Percentiles rank a stretch among this genome's conserved stretches.
Conservation (phyloP, 1,140 invertebrate genomes). For the Nymphalis io region DNA sequence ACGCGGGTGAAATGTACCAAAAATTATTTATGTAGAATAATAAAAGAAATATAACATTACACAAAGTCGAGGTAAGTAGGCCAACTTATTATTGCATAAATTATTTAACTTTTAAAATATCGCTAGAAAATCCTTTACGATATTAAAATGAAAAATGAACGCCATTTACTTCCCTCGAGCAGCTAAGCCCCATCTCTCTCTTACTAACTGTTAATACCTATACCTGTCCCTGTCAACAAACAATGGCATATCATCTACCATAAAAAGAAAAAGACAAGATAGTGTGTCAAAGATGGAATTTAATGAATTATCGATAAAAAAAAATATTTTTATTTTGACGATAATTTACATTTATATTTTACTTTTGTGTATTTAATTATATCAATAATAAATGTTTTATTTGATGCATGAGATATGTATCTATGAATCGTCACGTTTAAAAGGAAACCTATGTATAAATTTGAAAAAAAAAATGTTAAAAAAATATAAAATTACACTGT, state of each 20-base stretch:
- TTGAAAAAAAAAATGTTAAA: too few species aligned
- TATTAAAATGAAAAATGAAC: slow-evolving; percentile 60
- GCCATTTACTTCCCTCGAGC: slow-evolving; percentile 48
- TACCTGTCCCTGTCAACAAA: slow-evolving; percentile 69
- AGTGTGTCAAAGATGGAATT: not conserved
- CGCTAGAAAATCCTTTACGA: slow-evolving; percentile 42
- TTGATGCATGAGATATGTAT: too few species aligned
- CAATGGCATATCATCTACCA: slow-evolving; percentile 72
- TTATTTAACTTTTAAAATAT: slow-evolving; percentile 3
- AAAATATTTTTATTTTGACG: not conserved
- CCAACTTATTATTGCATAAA: not conserved
- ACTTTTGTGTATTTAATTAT: too few species aligned
- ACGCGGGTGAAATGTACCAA: too few species aligned
- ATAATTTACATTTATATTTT: too few species aligned
- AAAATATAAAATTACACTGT: too few species aligned
- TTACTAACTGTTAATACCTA: slow-evolving; percentile 33
- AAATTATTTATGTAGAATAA: too few species aligned
- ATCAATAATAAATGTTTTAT: too few species aligned
- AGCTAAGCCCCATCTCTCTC: slow-evolving; percentile 48
- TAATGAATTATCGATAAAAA: slow-evolving; percentile 33
- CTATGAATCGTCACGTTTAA: too few species aligned
- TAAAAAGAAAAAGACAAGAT: slow-evolving; percentile 61
- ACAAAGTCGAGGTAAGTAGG: not conserved
- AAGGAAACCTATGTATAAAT: too few species aligned
- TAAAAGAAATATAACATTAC: not conserved